A percentile compares a stretch with the other conserved stretches of the same genome.
Evolutionary conservation across 1,140 invertebrate species (phyloP).

Genomic region (Sinonovacula constricta): DNA sequence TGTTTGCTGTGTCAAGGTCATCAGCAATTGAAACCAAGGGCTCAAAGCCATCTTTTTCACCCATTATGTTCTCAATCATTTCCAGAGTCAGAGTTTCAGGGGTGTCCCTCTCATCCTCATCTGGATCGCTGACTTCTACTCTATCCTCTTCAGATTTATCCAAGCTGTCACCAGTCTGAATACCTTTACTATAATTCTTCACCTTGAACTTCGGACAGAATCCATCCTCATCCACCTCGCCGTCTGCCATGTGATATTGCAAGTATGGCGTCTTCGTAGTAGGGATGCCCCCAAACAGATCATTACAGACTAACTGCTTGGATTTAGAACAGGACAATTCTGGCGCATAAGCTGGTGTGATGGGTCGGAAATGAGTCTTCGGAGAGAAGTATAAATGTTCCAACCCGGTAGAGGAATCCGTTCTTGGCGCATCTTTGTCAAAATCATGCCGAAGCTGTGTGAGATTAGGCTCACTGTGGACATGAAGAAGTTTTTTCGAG

Average conservation of each 20-base stretch:
- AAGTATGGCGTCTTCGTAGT: constrained; percentile 62
- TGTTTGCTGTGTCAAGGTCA: constrained; percentile 56
- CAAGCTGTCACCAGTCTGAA: constrained; percentile 63
- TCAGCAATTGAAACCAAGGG: constrained; percentile 50
- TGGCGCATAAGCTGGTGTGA: constrained; percentile 58
- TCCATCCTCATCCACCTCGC: constrained; percentile 47
- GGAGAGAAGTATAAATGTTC: constrained; percentile 68
- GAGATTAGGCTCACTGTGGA: constrained; percentile 64
- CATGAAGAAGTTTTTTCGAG: constrained; percentile 63
- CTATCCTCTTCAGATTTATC: constrained; percentile 29
- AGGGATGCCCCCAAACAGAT: constrained; percentile 62
- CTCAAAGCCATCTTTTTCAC: constrained; percentile 22
- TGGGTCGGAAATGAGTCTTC: constrained; percentile 69
- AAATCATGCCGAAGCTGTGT: constrained; percentile 37
- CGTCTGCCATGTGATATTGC: constrained; percentile 51
- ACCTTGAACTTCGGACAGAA: constrained; percentile 69
- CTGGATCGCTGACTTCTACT: neutral
- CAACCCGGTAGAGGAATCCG: constrained; percentile 33
- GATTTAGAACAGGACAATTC: constrained; percentile 10
- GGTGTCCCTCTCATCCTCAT: constrained; percentile 27
- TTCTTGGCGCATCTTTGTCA: constrained; percentile 12
- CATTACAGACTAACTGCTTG: constrained; percentile 33
- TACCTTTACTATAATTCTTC: constrained; percentile 64
- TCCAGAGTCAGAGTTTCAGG: constrained; percentile 39
- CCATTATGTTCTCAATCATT: constrained; percentile 45